Percentiles rank a stretch among this genome's conserved stretches.
Conservation (phyloP, 2,113 vertebrate species). For the Charina bottae region DNA sequence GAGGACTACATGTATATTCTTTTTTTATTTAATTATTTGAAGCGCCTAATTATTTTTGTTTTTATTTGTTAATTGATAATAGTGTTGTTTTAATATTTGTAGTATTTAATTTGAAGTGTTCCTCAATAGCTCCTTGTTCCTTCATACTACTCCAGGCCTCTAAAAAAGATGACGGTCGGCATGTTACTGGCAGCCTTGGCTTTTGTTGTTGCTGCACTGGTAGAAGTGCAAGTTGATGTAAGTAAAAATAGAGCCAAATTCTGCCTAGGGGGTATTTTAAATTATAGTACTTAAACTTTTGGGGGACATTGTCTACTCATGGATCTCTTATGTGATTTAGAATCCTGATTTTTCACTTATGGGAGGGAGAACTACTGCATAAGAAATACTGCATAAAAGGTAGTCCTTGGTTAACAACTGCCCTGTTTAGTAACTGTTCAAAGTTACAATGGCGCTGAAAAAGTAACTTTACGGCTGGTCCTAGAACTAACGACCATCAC, state of each 20-base stretch:
- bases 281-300: not conserved
- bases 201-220: constrained; percentile 86
- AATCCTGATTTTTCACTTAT: not conserved
- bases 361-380: not conserved
- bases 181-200: constrained; percentile 91
- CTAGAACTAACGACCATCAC: not conserved
- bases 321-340: not conserved
- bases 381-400: not conserved
- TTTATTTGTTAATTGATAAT: not conserved
- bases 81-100: not conserved
- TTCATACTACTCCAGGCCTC: constrained; percentile 73
- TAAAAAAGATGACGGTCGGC: constrained; percentile 92
- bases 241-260: constrained; percentile 67
- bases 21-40: not conserved
- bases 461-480: not conserved
- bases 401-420: not conserved
- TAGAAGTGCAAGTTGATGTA: constrained; percentile 92
- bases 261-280: not conserved
- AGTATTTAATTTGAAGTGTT: not conserved
- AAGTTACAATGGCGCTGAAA: not conserved
- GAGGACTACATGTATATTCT: not conserved
- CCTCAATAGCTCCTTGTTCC: accelerated
- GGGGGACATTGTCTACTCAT: not conserved
- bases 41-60: not conserved
- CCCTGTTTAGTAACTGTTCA: not conserved